Percentiles rank a stretch among this genome's conserved stretches.
Conservation (phyloP, 2,888 invertebrate genomes). For the Diplolepis rosae region DNA sequence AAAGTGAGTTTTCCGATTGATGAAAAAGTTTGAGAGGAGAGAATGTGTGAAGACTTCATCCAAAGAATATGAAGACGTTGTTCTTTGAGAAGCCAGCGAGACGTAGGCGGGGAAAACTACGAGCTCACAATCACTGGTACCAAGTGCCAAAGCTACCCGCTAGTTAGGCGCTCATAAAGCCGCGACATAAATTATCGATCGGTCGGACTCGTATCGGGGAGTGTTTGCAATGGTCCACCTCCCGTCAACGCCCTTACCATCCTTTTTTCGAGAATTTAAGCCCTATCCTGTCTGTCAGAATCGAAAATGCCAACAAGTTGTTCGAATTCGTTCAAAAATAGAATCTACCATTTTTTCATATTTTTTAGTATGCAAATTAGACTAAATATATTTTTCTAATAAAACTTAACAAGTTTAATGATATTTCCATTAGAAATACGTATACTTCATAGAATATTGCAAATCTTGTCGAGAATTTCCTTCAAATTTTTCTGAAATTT, state of each 20-base stretch:
- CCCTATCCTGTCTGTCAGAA: background rate
- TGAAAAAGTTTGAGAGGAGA: background rate
- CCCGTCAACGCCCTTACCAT: constrained; percentile 74
- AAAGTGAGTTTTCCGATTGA: too few species aligned
- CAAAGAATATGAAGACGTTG: constrained; percentile 47
- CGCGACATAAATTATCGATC: constrained; percentile 70
- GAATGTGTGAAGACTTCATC: background rate
- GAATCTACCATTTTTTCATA: background rate
- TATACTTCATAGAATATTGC: too few species aligned
- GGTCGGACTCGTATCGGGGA: constrained; percentile 58
- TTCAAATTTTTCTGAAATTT: too few species aligned
- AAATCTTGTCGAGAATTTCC: too few species aligned
- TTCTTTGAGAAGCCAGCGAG: constrained; percentile 35
- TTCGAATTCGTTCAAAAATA: background rate
- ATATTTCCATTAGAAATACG: too few species aligned
- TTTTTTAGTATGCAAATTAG: background rate
- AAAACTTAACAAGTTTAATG: too few species aligned
- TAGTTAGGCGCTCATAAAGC: constrained; percentile 72
- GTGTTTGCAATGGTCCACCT: constrained; percentile 73
- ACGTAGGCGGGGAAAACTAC: constrained; percentile 61
- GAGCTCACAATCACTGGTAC: constrained; percentile 49
- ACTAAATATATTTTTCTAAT: background rate
- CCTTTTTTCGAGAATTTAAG: constrained; percentile 29
- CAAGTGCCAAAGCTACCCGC: constrained; percentile 64
- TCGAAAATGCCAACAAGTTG: background rate